phyloP scores from a whole-genome alignment of 1,140 invertebrate species.

The Diabrotica undecimpunctata region DNA sequence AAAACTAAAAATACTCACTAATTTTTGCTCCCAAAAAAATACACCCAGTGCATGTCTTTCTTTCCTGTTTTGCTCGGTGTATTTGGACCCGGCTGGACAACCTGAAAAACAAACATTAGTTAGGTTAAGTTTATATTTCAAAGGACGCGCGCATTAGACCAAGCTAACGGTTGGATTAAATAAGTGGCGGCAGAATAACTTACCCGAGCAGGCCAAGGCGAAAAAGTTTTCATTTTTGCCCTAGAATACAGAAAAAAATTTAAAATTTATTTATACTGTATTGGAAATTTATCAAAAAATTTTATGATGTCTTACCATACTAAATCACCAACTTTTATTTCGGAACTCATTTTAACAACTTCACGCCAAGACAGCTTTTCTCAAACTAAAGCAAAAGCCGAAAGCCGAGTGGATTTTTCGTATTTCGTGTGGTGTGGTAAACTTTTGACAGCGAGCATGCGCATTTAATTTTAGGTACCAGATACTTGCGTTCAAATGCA shows the following conservation, averaged over 20 bases:
- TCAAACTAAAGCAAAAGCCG: slow-evolving; percentile 29
- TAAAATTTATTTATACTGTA: neutral
- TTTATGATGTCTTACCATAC: slow-evolving; percentile 63
- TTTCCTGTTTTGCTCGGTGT: slow-evolving; percentile 57
- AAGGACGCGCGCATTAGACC: slow-evolving; percentile 28
- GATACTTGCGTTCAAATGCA: too few species aligned
- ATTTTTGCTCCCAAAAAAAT: slow-evolving; percentile 90
- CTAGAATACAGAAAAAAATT: slow-evolving; percentile 61
- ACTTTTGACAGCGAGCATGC: too few species aligned
- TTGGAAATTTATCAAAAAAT: slow-evolving; percentile 9
- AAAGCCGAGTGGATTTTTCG: too few species aligned
- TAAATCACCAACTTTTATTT: slow-evolving; percentile 64
- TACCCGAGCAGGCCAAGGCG: slow-evolving; percentile 90
- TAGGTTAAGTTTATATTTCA: slow-evolving; percentile 26
- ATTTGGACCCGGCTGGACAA: slow-evolving; percentile 64
- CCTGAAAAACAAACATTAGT: slow-evolving; percentile 49
- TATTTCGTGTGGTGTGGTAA: slow-evolving; percentile 7
- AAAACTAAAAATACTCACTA: slow-evolving; percentile 68
- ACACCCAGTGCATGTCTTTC: slow-evolving; percentile 74
- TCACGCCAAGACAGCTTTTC: slow-evolving; percentile 16
- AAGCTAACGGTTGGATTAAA: slow-evolving; percentile 42
- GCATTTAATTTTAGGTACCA: too few species aligned
- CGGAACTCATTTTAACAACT: slow-evolving; percentile 23
- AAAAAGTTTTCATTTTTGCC: slow-evolving; percentile 94
- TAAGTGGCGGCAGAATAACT: slow-evolving; percentile 51